Percentiles rank a stretch among this genome's conserved stretches.
Evolutionary conservation across 2,888 invertebrate genomes (phyloP).

Genomic region (Heliconius sara): DNA sequence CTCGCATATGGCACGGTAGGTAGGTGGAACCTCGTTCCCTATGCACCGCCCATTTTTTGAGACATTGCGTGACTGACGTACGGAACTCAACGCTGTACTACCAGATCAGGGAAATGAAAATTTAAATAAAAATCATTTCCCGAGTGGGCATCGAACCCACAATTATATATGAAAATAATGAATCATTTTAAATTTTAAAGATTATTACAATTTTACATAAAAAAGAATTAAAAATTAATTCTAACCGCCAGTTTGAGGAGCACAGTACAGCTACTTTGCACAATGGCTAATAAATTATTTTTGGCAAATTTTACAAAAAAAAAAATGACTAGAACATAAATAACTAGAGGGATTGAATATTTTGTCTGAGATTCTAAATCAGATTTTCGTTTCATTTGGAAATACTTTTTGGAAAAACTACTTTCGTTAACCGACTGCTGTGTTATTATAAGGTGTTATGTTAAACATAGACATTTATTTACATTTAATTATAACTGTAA

Average conservation of each 20-base stretch:
- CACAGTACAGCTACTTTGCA: slow-evolving; percentile 38
- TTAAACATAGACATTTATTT: background rate
- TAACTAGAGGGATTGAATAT: slow-evolving; percentile 14
- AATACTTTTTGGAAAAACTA: background rate
- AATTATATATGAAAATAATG: background rate
- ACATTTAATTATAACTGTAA: background rate
- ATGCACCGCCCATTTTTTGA: too few relatives aligned
- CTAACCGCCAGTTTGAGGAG: slow-evolving; percentile 61
- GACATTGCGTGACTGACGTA: too few relatives aligned
- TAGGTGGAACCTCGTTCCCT: too few relatives aligned
- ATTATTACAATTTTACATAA: background rate
- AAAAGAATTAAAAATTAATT: too few relatives aligned
- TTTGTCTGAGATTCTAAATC: slow-evolving; percentile 45
- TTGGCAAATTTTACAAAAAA: slow-evolving; percentile 29
- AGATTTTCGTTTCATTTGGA: slow-evolving; percentile 22
- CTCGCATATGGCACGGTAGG: too few relatives aligned
- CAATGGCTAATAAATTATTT: slow-evolving; percentile 34
- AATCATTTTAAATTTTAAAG: background rate
- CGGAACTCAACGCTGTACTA: background rate
- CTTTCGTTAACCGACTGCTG: background rate
- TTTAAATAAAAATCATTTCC: too few relatives aligned
- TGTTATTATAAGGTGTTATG: background rate
- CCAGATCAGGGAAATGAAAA: too few relatives aligned
- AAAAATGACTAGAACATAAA: slow-evolving; percentile 45
- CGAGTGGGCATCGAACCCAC: background rate